Evolutionary conservation across 2,113 vertebrate genomes (phyloP).

Genomic region (Nothobranchius kuhntae): DNA sequence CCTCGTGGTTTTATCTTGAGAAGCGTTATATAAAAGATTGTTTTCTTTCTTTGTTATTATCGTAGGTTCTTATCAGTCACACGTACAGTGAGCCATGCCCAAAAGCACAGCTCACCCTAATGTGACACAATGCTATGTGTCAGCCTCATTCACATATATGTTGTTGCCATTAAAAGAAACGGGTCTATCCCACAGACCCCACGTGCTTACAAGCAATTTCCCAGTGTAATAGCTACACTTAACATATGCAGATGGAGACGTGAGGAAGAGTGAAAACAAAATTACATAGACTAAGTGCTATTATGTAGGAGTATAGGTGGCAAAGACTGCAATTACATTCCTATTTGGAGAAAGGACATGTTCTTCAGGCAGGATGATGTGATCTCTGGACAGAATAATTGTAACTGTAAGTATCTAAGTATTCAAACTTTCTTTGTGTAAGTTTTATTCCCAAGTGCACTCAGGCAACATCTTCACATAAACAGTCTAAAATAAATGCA

Average conservation of each 20-base stretch:
- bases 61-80: background rate
- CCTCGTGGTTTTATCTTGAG: no score
- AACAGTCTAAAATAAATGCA: background rate
- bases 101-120: background rate
- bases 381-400: conserved; percentile 78
- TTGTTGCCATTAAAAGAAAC: conserved; percentile 60
- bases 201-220: conserved; percentile 77
- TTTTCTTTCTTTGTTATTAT: no score
- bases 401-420: conserved; percentile 64
- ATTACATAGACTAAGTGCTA: conserved; percentile 77
- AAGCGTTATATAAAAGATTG: no score
- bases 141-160: conserved; percentile 41
- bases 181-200: conserved; percentile 59
- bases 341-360: conserved; percentile 76
- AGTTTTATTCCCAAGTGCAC: conserved; percentile 40
- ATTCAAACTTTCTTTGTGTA: conserved; percentile 54
- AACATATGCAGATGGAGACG: conserved; percentile 77
- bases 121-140: conserved; percentile 33
- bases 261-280: conserved; percentile 81
- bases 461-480: no score
- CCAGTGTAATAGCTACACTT: conserved; percentile 81
- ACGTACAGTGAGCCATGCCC: background rate
- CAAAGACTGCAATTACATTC: conserved; percentile 81
- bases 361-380: conserved; percentile 68
- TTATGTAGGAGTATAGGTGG: conserved; percentile 80